Conservation (phyloP, 2,113 vertebrate species). For the Chionodraco myersi region DNA sequence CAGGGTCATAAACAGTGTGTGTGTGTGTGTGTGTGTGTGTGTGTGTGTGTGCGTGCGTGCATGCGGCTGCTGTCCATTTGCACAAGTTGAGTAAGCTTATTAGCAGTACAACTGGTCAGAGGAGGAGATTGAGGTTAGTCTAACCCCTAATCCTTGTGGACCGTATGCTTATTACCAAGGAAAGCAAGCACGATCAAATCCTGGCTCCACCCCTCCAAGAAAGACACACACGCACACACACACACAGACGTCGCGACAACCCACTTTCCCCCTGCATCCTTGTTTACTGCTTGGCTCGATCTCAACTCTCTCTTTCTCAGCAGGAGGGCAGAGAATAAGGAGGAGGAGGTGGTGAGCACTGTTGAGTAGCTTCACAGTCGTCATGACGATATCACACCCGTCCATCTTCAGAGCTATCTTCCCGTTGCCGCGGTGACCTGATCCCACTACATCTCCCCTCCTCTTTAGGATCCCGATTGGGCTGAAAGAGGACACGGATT, state of each 20-base stretch:
- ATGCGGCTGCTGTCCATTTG: slow-evolving; percentile 52
- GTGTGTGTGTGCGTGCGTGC: slow-evolving; percentile 15
- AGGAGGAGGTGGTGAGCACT: slow-evolving; percentile 21
- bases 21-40: slow-evolving; percentile 7
- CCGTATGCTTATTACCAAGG: slow-evolving; percentile 69
- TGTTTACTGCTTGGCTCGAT: slow-evolving; percentile 55
- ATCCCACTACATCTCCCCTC: slow-evolving; percentile 52
- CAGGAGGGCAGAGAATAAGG: slow-evolving; percentile 36
- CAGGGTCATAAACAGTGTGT: too few species aligned
- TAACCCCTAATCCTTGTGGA: slow-evolving; percentile 74
- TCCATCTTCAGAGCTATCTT: slow-evolving; percentile 64
- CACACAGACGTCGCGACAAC: slow-evolving; percentile 1
- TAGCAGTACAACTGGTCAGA: slow-evolving; percentile 65
- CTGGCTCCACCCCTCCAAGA: slow-evolving; percentile 51
- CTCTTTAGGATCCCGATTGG: slow-evolving; percentile 47
- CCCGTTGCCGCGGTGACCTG: slow-evolving; percentile 76
- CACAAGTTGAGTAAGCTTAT: slow-evolving; percentile 76
- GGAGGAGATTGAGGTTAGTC: slow-evolving; percentile 78
- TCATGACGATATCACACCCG: slow-evolving; percentile 75
- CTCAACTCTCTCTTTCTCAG: slow-evolving; percentile 48
- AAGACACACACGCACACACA: slow-evolving; percentile 1
- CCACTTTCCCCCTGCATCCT: slow-evolving; percentile 17
- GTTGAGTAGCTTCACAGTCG: slow-evolving; percentile 69
- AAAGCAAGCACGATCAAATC: slow-evolving; percentile 51
- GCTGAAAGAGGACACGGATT: slow-evolving; percentile 33